phyloP scores from a whole-genome alignment of 2,797 vertebrate species.

The Gastrophryne carolinensis region DNA sequence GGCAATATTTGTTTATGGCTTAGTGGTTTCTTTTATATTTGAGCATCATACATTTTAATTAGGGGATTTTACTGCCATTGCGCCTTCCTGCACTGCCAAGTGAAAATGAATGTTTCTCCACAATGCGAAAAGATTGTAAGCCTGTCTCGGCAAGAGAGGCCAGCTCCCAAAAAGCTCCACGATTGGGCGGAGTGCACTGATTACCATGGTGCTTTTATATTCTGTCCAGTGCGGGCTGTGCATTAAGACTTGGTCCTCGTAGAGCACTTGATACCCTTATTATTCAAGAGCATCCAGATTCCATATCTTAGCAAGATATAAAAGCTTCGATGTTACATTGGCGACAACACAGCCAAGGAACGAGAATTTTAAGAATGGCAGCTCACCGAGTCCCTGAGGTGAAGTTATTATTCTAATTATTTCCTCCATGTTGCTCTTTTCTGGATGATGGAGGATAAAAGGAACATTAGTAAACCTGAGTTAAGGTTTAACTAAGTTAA shows the following conservation, averaged over 20 bases:
- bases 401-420: conserved; percentile 38
- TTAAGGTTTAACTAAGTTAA: background rate
- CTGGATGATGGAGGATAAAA: background rate
- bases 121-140: conserved; percentile 55
- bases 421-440: background rate
- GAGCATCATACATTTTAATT: conserved; percentile 61
- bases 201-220: conserved; percentile 60
- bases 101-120: conserved; percentile 55
- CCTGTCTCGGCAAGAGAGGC: conserved; percentile 48
- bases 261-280: conserved; percentile 56
- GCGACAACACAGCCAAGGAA: conserved; percentile 36
- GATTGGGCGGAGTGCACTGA: conserved; percentile 46
- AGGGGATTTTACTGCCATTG: conserved; percentile 50
- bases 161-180: conserved; percentile 47
- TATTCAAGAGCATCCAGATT: conserved; percentile 53
- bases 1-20: conserved; percentile 54
- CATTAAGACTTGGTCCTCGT: conserved; percentile 54
- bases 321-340: conserved; percentile 48
- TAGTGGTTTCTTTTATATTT: conserved; percentile 51
- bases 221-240: conserved; percentile 51
- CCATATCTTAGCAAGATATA: conserved; percentile 50
- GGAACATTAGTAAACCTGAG: background rate
- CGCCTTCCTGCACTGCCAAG: conserved; percentile 46
- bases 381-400: background rate
- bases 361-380: background rate